phyloP scores from a whole-genome alignment of 2,797 vertebrate species.

The Neostethus bicornis region DNA sequence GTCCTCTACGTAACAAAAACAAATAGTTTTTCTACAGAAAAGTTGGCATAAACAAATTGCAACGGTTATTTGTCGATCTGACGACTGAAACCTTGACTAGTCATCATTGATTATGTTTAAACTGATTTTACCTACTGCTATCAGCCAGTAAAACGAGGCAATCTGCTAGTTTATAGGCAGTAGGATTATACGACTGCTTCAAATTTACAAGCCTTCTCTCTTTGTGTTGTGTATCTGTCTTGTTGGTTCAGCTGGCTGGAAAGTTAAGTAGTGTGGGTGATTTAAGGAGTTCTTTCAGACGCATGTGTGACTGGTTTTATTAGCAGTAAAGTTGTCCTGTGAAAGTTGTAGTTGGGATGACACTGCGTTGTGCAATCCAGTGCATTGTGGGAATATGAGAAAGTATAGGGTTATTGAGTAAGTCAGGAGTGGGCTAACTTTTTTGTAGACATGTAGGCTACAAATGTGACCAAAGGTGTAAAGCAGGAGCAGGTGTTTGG shows the following conservation, averaged over 20 bases:
- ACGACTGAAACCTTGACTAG: background rate
- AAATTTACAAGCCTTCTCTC: background rate
- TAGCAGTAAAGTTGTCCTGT: conserved; percentile 20
- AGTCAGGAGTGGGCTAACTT: too few relatives aligned
- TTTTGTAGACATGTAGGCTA: too few relatives aligned
- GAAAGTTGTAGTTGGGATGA: conserved; percentile 15
- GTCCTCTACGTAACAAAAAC: conserved; percentile 22
- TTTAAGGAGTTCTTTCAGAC: conserved; percentile 20
- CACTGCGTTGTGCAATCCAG: background rate
- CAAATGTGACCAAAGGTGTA: too few relatives aligned
- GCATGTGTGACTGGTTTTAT: conserved; percentile 18
- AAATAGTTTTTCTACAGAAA: background rate
- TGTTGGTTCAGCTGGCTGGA: conserved; percentile 6
- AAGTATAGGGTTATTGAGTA: conserved; percentile 25
- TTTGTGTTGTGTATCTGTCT: conserved; percentile 10
- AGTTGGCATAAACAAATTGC: background rate
- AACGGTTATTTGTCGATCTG: background rate
- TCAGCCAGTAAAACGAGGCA: background rate
- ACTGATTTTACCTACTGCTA: background rate
- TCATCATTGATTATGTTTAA: background rate
- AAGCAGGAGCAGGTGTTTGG: too few relatives aligned
- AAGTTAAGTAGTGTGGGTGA: conserved; percentile 16
- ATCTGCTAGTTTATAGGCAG: background rate
- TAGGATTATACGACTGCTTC: background rate
- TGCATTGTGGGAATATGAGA: conserved; percentile 35